Conservation (phyloP, 2,888 invertebrate species). For the Alloplasta piceator region DNA sequence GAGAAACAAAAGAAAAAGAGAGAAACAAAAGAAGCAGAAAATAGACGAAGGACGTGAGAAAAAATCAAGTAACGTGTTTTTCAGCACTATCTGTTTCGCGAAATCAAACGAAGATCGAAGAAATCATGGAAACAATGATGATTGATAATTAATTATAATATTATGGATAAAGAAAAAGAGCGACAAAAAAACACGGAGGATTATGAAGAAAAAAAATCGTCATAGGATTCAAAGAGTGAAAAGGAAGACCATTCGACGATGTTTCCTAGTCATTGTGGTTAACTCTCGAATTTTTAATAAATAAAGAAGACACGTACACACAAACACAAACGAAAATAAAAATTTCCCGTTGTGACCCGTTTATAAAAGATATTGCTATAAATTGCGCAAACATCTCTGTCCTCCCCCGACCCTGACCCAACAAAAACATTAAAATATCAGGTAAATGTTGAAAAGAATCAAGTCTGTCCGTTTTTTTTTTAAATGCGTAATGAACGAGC, state of each 20-base stretch:
- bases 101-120: slow-evolving; percentile 26
- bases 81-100: slow-evolving; percentile 33
- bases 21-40: not conserved
- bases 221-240: slow-evolving; percentile 5
- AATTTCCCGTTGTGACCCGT: slow-evolving; percentile 27
- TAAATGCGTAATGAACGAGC: not conserved
- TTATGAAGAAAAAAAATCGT: slow-evolving; percentile 7
- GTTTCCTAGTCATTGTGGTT: slow-evolving; percentile 57
- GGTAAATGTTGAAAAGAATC: slow-evolving; percentile 8
- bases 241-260: slow-evolving; percentile 33
- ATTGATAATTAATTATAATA: slow-evolving; percentile 13
- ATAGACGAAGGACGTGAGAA: slow-evolving; percentile 1
- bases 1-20: not conserved
- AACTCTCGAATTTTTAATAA: slow-evolving; percentile 46
- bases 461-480: slow-evolving; percentile 18
- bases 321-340: slow-evolving; percentile 53
- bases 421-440: slow-evolving; percentile 10
- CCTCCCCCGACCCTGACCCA: not conserved
- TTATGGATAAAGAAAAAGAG: not conserved
- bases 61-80: slow-evolving; percentile 18
- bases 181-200: slow-evolving; percentile 19
- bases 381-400: slow-evolving; percentile 17
- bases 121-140: slow-evolving; percentile 7
- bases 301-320: slow-evolving; percentile 32
- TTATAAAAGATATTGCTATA: slow-evolving; percentile 44